Evolutionary conservation across 2,113 vertebrate species (phyloP), one percentile per base, ranked within the genome.

Genomic region (Eulemur rufifrons): DNA sequence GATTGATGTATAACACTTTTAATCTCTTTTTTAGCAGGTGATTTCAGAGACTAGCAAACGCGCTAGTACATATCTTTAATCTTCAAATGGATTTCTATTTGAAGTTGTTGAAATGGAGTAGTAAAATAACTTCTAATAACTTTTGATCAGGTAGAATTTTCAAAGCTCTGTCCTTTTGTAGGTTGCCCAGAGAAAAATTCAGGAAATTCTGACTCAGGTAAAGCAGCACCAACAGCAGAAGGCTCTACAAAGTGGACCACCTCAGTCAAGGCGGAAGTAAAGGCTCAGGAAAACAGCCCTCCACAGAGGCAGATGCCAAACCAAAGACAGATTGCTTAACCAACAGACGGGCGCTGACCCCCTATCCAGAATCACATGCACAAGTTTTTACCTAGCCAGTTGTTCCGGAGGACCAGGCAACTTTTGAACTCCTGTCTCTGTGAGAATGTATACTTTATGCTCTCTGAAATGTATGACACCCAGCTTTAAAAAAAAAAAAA

Each of bases 151-250:
- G 61, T 54, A 27, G 76, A 81, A 68, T 74, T 92, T 95, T 91
- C 42, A 94, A 82, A 93, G 25, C 68, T 64, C 59, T 94, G 15
- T 97, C 77, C 83, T 97, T 96, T 95, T 97, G 37, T 92, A 99
- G 99, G 99, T 99, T 99, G 99, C 99, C 98, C 99, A 99, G 99
- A 99, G 99, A 89, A 99, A 99, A 99, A 99, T 99, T 99, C 99
- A 99, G 99, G 99, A 99, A 99, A 99, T 99, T 98, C 98, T 99
- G 98, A 99, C 99, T 98, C 99, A 99, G 99, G 99, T 99, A 98
- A 99, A 99, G 98, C 99, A 99, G 98, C 99, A 99, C 96, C 99
- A 99, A 98, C 99, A 99, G 97, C 99, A 99, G 98, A 99, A 99
- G 97, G 98, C 99, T 95, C 98, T 98, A 92, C 98, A 99, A 95